Conservation (phyloP, 2,888 invertebrate genomes). For the Ophioninae sp. region DNA sequence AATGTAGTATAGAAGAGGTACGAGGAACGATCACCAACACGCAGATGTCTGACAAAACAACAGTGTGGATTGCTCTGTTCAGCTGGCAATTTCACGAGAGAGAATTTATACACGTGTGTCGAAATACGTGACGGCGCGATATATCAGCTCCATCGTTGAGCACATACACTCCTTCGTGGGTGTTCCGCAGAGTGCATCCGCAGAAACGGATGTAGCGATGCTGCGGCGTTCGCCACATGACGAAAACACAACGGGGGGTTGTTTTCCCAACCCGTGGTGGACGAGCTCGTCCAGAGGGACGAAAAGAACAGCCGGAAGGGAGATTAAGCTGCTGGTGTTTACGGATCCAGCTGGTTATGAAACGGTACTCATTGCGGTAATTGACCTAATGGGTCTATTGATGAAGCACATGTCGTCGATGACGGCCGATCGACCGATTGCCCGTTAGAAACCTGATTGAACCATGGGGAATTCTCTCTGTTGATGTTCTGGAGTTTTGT, state of each 20-base stretch:
- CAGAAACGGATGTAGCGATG: constrained; percentile 50
- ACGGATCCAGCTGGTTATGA: neutral
- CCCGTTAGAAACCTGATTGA: neutral
- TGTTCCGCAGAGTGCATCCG: constrained; percentile 42
- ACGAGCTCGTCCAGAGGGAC: constrained; percentile 30
- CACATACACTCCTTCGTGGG: constrained; percentile 30
- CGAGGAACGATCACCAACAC: neutral
- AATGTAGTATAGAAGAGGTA: neutral
- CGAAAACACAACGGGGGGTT: constrained; percentile 15
- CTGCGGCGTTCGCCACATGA: constrained; percentile 27
- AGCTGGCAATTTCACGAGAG: constrained; percentile 41
- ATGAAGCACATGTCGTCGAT: neutral
- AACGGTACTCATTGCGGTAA: neutral
- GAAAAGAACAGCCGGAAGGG: neutral
- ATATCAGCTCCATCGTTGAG: constrained; percentile 36
- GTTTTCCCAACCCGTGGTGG: constrained; percentile 11
- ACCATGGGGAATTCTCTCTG: neutral
- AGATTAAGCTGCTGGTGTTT: neutral
- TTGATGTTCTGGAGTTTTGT: too few species aligned
- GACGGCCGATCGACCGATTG: neutral
- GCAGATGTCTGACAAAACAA: constrained; percentile 43
- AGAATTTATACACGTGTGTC: constrained; percentile 15
- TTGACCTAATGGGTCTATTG: neutral
- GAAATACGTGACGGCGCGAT: constrained; percentile 12
- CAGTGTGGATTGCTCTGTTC: constrained; percentile 40